Evolutionary conservation across 1,140 invertebrate species (phyloP).

Genomic region (Orchesella cincta): DNA sequence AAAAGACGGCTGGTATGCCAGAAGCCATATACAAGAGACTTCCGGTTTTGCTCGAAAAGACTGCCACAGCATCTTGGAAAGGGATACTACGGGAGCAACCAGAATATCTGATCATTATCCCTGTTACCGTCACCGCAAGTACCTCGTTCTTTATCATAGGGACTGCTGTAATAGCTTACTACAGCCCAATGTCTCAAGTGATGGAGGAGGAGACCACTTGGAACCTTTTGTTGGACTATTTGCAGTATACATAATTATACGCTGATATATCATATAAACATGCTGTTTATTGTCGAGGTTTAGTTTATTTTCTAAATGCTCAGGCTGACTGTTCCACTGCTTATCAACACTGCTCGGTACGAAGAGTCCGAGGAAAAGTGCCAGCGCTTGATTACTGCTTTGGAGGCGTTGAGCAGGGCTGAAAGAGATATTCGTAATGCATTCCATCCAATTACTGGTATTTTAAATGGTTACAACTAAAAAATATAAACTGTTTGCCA

Average conservation of each 20-base stretch:
- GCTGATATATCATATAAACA: no score
- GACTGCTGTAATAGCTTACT: not conserved
- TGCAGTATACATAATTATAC: not conserved
- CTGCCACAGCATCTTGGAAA: not conserved
- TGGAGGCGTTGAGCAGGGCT: not conserved
- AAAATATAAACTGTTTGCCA: not conserved
- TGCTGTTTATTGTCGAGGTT: no score
- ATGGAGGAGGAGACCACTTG: not conserved
- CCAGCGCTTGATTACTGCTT: not conserved
- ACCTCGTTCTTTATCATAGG: not conserved
- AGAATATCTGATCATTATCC: not conserved
- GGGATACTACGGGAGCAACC: not conserved
- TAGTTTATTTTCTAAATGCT: not conserved
- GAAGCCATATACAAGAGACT: conserved; percentile 7
- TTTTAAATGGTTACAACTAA: not conserved
- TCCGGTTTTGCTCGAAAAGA: not conserved
- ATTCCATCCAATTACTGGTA: not conserved
- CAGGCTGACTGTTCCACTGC: not conserved
- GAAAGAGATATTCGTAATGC: conserved; percentile 15
- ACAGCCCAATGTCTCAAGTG: not conserved
- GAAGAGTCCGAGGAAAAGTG: not conserved
- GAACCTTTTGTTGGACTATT: not conserved
- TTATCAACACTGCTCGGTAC: not conserved
- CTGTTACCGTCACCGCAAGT: not conserved
- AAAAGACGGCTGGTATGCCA: not conserved